phyloP scores from a whole-genome alignment of 2,888 invertebrate genomes.

The Plemyria rubiginata region DNA sequence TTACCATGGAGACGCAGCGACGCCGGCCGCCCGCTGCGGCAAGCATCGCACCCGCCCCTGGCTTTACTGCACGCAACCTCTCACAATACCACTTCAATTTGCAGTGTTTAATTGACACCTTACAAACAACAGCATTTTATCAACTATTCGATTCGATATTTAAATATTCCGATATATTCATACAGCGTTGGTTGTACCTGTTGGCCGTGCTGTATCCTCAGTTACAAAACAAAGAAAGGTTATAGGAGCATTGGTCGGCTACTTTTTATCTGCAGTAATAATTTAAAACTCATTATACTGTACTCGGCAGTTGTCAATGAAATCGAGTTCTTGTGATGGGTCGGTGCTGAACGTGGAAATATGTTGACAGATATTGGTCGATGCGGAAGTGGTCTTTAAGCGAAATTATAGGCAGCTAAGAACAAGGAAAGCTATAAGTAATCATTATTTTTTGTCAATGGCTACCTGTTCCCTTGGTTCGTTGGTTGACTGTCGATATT shows the following conservation, averaged over 20 bases:
- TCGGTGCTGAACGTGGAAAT: slow-evolving; percentile 77
- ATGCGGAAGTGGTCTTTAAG: slow-evolving; percentile 80
- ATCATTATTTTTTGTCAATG: slow-evolving; percentile 66
- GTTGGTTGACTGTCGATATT: background rate
- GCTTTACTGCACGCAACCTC: slow-evolving; percentile 39
- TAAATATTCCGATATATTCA: slow-evolving; percentile 35
- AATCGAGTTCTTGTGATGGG: slow-evolving; percentile 83
- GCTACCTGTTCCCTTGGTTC: slow-evolving; percentile 14
- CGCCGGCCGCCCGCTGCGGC: slow-evolving; percentile 67
- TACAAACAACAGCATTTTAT: slow-evolving; percentile 33
- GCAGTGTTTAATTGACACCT: slow-evolving; percentile 37
- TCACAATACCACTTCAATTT: slow-evolving; percentile 29
- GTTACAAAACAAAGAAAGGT: slow-evolving; percentile 74
- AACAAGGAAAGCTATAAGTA: slow-evolving; percentile 78
- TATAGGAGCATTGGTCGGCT: slow-evolving; percentile 64
- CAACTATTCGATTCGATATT: slow-evolving; percentile 40
- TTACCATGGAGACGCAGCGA: slow-evolving; percentile 77
- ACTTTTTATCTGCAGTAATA: slow-evolving; percentile 82
- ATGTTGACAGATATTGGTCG: slow-evolving; percentile 83
- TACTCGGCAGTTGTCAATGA: slow-evolving; percentile 79
- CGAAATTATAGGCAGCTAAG: slow-evolving; percentile 78
- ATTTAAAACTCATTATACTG: slow-evolving; percentile 83
- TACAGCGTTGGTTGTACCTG: slow-evolving; percentile 32
- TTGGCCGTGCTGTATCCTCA: slow-evolving; percentile 59
- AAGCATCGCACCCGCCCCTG: slow-evolving; percentile 46